These are phyloP conservation scores for Lemur catta DNA, from an alignment of 2,797 vertebrate species.

Conservation along the genomic window DNA sequence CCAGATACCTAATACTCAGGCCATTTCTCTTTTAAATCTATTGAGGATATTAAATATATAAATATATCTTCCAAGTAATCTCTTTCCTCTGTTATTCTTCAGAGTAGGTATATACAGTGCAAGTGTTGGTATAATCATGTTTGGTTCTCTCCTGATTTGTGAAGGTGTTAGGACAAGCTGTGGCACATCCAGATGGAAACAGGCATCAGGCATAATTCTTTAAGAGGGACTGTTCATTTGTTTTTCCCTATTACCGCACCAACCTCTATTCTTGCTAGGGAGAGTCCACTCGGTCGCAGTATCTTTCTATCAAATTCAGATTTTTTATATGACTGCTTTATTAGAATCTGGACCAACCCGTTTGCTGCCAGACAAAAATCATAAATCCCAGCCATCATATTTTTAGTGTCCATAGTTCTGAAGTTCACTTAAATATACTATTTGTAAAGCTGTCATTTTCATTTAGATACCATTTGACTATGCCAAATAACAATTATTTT, in stretches of 20 bases:
- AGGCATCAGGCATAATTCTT: not conserved
- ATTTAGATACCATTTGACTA: constrained; percentile 8
- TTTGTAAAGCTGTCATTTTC: constrained; percentile 57
- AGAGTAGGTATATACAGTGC: not conserved
- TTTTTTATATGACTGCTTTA: constrained; percentile 39
- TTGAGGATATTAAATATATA: not conserved
- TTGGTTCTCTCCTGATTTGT: not conserved
- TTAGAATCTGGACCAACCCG: constrained; percentile 37
- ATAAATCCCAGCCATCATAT: constrained; percentile 11
- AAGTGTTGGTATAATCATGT: not conserved
- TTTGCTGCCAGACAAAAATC: constrained; percentile 26
- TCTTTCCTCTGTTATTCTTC: not conserved
- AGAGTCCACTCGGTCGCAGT: not conserved
- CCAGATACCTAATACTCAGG: not conserved
- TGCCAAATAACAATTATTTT: constrained; percentile 44
- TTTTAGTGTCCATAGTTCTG: not conserved
- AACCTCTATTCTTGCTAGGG: not conserved
- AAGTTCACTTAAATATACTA: constrained; percentile 46
- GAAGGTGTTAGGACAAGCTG: not conserved
- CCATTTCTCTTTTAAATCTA: constrained; percentile 6
- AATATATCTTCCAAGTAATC: not conserved
- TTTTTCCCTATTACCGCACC: not conserved
- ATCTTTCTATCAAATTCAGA: not conserved
- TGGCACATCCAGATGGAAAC: not conserved
- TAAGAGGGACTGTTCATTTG: not conserved